These are phyloP conservation scores for Dinocampus coccinellae DNA, from an alignment of 2,888 invertebrate genomes.

Conservation along the genomic window DNA sequence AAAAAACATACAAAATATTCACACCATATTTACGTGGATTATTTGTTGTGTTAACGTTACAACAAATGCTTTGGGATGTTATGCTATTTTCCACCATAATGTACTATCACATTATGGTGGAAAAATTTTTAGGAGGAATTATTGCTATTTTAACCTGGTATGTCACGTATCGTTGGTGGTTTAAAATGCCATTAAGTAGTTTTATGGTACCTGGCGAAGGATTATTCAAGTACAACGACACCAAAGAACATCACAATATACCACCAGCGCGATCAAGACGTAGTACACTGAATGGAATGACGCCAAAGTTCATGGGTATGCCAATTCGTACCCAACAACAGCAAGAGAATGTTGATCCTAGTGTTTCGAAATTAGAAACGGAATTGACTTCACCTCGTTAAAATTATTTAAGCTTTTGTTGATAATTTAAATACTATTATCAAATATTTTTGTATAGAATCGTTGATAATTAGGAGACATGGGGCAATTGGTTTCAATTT, in stretches of 20 bases:
- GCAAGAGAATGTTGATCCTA: constrained; percentile 49
- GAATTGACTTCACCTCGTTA: background rate
- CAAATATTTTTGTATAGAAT: constrained; percentile 1
- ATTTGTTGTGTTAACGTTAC: constrained; percentile 82
- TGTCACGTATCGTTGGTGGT: constrained; percentile 88
- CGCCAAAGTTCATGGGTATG: constrained; percentile 84
- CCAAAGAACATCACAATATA: constrained; percentile 57
- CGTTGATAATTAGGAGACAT: background rate
- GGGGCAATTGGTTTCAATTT: background rate
- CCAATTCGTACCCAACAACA: constrained; percentile 72
- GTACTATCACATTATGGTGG: constrained; percentile 96
- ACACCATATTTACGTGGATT: constrained; percentile 85
- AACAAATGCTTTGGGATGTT: constrained; percentile 93
- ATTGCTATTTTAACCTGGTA: constrained; percentile 92
- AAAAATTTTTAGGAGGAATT: constrained; percentile 92
- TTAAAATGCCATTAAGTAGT: constrained; percentile 74
- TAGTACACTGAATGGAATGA: constrained; percentile 46
- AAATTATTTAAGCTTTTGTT: background rate
- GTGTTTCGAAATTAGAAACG: constrained; percentile 2
- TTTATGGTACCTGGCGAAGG: constrained; percentile 85
- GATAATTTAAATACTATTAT: background rate
- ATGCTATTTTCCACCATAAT: constrained; percentile 94
- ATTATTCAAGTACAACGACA: constrained; percentile 82
- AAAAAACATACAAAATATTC: constrained; percentile 80
- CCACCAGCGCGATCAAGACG: constrained; percentile 41